Conservation (phyloP, 2,888 invertebrate species). For the Apamea monoglypha region DNA sequence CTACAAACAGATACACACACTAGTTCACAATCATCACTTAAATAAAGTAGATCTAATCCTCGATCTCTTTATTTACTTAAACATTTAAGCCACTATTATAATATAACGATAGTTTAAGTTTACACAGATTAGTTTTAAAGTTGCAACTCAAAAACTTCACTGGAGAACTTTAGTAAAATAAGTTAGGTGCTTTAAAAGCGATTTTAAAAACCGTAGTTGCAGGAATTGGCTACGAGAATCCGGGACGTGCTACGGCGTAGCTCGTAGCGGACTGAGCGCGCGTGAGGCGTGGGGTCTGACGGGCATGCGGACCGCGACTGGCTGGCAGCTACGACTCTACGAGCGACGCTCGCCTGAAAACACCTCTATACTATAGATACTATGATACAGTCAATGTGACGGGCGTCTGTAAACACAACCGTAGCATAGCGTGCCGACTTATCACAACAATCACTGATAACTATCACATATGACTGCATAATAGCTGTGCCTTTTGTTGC, state of each 20-base stretch:
- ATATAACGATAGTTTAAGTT: conserved; percentile 47
- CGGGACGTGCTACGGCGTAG: conserved; percentile 73
- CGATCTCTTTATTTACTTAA: conserved; percentile 68
- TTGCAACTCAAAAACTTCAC: conserved; percentile 34
- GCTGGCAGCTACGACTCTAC: conserved; percentile 67
- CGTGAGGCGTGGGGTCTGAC: conserved; percentile 71
- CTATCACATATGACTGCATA: conserved; percentile 72
- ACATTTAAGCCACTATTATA: conserved; percentile 65
- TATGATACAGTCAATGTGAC: conserved; percentile 41
- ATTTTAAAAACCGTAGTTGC: conserved; percentile 3
- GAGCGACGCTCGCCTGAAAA: conserved; percentile 69
- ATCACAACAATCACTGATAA: conserved; percentile 75
- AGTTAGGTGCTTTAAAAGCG: neutral
- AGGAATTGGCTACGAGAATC: conserved; percentile 40
- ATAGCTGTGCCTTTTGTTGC: conserved; percentile 62
- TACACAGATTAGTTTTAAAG: conserved; percentile 55
- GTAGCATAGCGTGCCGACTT: conserved; percentile 72
- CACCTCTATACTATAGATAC: conserved; percentile 50
- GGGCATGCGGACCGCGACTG: conserved; percentile 79
- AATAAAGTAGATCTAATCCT: conserved; percentile 48
- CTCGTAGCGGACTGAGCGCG: conserved; percentile 72
- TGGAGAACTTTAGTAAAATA: conserved; percentile 12
- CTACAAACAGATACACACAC: conserved; percentile 47
- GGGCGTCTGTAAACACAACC: conserved; percentile 76
- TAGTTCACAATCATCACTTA: conserved; percentile 67